Evolutionary conservation across 1,140 invertebrate genomes (phyloP).

Genomic region (Tetramorium alpestre): DNA sequence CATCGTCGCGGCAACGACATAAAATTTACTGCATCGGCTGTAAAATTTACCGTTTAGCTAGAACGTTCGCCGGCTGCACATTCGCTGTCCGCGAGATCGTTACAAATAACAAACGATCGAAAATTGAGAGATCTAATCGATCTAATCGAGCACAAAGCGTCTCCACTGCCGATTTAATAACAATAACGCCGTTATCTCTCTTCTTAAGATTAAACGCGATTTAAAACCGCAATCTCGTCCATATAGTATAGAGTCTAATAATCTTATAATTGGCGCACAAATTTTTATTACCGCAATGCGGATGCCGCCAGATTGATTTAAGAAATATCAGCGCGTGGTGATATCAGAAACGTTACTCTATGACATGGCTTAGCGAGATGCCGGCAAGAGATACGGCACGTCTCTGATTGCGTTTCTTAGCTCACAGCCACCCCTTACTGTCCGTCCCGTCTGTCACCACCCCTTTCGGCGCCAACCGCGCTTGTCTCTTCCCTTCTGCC

Average conservation of each 20-base stretch:
- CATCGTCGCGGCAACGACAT: slow-evolving; percentile 46
- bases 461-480: slow-evolving; percentile 23
- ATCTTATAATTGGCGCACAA: neutral
- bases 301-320: slow-evolving; percentile 47
- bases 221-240: neutral
- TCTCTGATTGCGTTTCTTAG: slow-evolving; percentile 80
- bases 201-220: neutral
- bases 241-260: neutral
- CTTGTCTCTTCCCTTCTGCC: slow-evolving; percentile 48
- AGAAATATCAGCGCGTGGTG: slow-evolving; percentile 64
- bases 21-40: slow-evolving; percentile 37
- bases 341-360: slow-evolving; percentile 30
- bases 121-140: neutral
- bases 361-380: slow-evolving; percentile 66
- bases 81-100: slow-evolving; percentile 29
- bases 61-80: neutral
- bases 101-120: neutral
- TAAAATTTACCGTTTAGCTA: slow-evolving; percentile 39
- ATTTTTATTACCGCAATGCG: slow-evolving; percentile 32
- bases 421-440: slow-evolving; percentile 52
- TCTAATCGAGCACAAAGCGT: neutral
- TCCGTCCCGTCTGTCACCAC: slow-evolving; percentile 39
- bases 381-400: slow-evolving; percentile 77
- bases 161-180: neutral
- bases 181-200: neutral